Percentiles rank a stretch among this genome's conserved stretches.
These are phyloP conservation scores for Drosophila triauraria DNA, from an alignment of 1,140 invertebrate genomes.

Conservation along the genomic window DNA sequence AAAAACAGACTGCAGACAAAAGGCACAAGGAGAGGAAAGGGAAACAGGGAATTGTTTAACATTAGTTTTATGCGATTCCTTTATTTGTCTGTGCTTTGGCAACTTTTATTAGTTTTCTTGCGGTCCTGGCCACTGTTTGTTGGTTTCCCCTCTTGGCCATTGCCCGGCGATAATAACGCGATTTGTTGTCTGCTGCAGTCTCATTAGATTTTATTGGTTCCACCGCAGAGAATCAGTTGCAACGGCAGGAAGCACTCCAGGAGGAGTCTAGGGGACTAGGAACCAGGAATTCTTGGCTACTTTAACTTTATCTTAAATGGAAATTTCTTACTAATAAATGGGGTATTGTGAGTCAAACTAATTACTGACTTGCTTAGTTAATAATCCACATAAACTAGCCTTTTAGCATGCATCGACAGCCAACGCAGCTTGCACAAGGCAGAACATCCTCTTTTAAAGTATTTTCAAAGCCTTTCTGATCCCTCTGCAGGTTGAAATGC, in stretches of 20 bases:
- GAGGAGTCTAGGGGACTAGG: neutral
- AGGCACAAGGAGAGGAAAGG: conserved; percentile 6
- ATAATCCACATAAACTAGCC: neutral
- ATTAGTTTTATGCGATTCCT: conserved; percentile 75
- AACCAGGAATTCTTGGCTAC: neutral
- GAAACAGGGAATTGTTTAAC: conserved; percentile 53
- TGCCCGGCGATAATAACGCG: conserved; percentile 69
- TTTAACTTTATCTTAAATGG: too few relatives aligned
- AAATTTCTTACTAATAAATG: neutral
- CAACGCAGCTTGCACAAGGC: neutral
- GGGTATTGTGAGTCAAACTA: too few relatives aligned
- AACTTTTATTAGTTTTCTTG: conserved; percentile 68
- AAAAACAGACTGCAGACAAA: conserved; percentile 21
- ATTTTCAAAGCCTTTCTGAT: conserved; percentile 13
- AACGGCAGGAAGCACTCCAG: neutral
- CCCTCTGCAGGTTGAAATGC: conserved; percentile 16
- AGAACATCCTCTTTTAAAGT: neutral
- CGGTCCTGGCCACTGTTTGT: conserved; percentile 6
- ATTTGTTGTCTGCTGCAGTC: conserved; percentile 80
- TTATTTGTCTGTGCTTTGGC: conserved; percentile 68
- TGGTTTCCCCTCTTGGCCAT: conserved; percentile 47
- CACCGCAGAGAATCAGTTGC: conserved; percentile 27
- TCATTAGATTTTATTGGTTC: conserved; percentile 74
- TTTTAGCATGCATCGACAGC: neutral
- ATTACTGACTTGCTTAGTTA: neutral